Base-by-base conservation (phyloP, 2,113 vertebrate species). In the Forbesichthys papilliferus region DNA sequence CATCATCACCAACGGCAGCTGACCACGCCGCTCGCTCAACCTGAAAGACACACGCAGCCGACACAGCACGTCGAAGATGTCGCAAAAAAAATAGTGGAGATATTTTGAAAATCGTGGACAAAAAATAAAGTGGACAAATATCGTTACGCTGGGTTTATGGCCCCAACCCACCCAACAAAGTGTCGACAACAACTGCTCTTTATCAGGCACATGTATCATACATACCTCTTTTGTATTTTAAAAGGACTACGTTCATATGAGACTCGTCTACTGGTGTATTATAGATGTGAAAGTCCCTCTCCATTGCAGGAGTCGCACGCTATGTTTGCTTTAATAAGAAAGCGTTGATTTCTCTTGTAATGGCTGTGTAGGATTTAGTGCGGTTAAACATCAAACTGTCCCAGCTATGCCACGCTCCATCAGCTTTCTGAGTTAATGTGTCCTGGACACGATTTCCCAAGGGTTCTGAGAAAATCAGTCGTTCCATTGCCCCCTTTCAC, bases 1-100 rank as follows among this genome's bases (percentile, higher is more conserved):
- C 68, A 99, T 99, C 93, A 99, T 99, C 90, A 99, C 97, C 82
- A 99, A 99, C 55, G 97, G 98, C 86, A 99, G 98, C 94, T 99
- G 97, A 99, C 88, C 56, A 80, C 68, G 74, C 72, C 77, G 71
- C 69, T 33, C 55, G 36, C 68, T 68, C 53, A 74, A 48, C 27
- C 27, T 2, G 27, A 2, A 27, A 18, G 64, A 58, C 64, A 64
- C 77, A 20, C 66, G 64, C 27, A 27, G 27, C 27, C 27, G 27
- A 27, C 27, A 3, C 27, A 27, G 1, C 2, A 27, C 27, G 27
- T 27, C 2, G 27, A 27, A 27, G 27, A 27, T 27, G 27, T 27
- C 27, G 27, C 27, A 2, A 1, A 27, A 27, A 27, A 27, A 27
- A 27, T 27, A 27, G 2, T 27, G 27, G 27, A 27, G 27, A 27